A percentile compares a stretch with the other conserved stretches of the same genome.
These are phyloP conservation scores for Bhutanitis thaidina DNA, from an alignment of 2,888 invertebrate species.

Conservation along the genomic window DNA sequence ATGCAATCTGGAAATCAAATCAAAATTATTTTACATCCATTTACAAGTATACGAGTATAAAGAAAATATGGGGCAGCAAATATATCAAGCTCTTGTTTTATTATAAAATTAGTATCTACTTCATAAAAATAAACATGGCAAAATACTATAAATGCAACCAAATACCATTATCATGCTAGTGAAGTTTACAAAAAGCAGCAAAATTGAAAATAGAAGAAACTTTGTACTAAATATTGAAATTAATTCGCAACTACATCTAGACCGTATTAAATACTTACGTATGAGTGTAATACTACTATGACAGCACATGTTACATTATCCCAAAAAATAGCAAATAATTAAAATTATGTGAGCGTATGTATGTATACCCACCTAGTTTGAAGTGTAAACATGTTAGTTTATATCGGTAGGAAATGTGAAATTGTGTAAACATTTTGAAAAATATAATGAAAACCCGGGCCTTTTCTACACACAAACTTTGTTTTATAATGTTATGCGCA, in stretches of 20 bases:
- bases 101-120: slow-evolving; percentile 43
- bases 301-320: slow-evolving; percentile 33
- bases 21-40: no score
- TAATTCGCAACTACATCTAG: not conserved
- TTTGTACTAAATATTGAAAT: not conserved
- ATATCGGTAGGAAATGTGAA: no score
- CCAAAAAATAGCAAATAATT: slow-evolving; percentile 34
- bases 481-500: no score
- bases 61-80: not conserved
- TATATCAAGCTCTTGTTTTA: slow-evolving; percentile 62
- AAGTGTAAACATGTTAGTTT: no score
- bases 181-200: slow-evolving; percentile 31
- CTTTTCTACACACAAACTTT: no score
- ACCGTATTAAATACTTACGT: slow-evolving; percentile 14
- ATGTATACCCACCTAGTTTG: no score
- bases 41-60: no score
- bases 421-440: no score
- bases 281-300: slow-evolving; percentile 26
- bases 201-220: slow-evolving; percentile 1
- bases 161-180: slow-evolving; percentile 55
- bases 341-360: slow-evolving; percentile 25
- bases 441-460: no score
- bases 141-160: slow-evolving; percentile 48
- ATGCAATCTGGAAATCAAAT: no score
- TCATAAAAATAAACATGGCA: slow-evolving; percentile 41